A percentile compares a stretch with the other conserved stretches of the same genome.
phyloP scores from a whole-genome alignment of 2,888 invertebrate genomes.

The Caenorhabditis sp. region DNA sequence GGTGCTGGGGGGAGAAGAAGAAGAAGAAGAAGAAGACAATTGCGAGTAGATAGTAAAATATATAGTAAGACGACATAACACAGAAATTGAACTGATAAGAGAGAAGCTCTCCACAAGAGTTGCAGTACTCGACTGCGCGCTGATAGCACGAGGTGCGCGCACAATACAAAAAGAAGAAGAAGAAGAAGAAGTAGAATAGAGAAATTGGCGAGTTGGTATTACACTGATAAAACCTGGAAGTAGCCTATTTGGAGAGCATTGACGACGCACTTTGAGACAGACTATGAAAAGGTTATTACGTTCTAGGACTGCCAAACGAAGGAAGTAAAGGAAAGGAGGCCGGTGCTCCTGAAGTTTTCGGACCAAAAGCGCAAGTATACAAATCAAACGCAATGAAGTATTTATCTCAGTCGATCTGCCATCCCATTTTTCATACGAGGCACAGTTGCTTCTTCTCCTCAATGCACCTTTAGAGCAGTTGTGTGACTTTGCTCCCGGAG shows the following conservation, averaged over 20 bases:
- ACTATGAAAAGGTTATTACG: no score
- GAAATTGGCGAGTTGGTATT: slow-evolving; percentile 19
- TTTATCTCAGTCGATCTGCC: no score
- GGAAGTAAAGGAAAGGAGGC: no score
- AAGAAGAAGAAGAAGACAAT: slow-evolving; percentile 13
- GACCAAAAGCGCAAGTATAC: no score
- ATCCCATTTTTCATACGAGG: no score
- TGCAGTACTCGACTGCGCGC: slow-evolving; percentile 28
- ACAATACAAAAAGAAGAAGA: slow-evolving; percentile 38
- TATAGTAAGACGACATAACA: slow-evolving; percentile 56
- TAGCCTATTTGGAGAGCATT: slow-evolving; percentile 17
- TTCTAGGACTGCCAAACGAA: no score
- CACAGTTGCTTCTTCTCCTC: no score
- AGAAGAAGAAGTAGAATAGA: slow-evolving; percentile 1
- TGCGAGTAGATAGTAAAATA: slow-evolving; percentile 46
- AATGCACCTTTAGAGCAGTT: no score
- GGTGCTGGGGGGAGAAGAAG: slow-evolving; percentile 3
- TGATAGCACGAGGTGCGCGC: slow-evolving; percentile 33
- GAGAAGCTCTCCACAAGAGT: slow-evolving; percentile 26
- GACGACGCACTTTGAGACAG: no score
- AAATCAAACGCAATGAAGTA: no score
- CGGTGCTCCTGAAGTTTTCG: no score
- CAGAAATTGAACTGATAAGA: slow-evolving; percentile 38
- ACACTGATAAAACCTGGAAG: slow-evolving; percentile 51
- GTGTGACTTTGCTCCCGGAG: no score